These are phyloP conservation scores for Labrus mixtus DNA, from an alignment of 2,113 vertebrate genomes.

Conservation along the genomic window DNA sequence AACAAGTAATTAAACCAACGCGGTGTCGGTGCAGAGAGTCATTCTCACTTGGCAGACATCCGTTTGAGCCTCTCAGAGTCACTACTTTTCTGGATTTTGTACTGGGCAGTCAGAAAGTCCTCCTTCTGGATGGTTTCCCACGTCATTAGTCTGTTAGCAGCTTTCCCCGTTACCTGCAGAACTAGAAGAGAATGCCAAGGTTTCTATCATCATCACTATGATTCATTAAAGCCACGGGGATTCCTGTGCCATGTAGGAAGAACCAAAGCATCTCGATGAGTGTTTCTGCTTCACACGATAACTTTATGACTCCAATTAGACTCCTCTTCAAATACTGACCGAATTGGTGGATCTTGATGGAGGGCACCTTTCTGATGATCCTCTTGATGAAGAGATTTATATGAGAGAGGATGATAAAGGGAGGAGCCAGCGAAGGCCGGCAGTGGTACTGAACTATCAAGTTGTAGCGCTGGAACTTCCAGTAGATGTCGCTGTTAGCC, in stretches of 20 bases:
- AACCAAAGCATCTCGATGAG: not conserved
- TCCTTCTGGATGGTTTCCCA: conserved; percentile 93
- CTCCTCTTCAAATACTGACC: conserved; percentile 73
- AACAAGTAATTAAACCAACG: accelerated
- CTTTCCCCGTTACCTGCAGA: conserved; percentile 73
- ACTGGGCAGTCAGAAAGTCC: conserved; percentile 84
- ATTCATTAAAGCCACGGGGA: not conserved
- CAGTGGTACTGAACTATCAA: conserved; percentile 91
- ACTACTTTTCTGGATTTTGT: conserved; percentile 84
- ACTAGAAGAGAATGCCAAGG: conserved; percentile 22
- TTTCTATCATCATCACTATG: not conserved
- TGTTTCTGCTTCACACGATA: too few species aligned
- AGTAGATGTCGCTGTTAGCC: conserved; percentile 90
- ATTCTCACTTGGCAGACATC: conserved; percentile 87
- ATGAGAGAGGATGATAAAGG: conserved; percentile 91
- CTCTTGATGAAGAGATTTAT: conserved; percentile 85
- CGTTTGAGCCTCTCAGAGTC: conserved; percentile 88
- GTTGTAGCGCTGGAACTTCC: conserved; percentile 93
- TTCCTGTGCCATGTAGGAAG: not conserved
- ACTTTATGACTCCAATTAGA: too few species aligned
- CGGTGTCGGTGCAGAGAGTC: not conserved
- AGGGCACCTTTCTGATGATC: conserved; percentile 73
- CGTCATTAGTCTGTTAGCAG: conserved; percentile 83
- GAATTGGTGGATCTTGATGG: conserved; percentile 74
- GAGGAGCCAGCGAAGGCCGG: conserved; percentile 88